Percentiles rank a stretch among this genome's conserved stretches.
Evolutionary conservation across 2,113 vertebrate genomes (phyloP).

Genomic region (Micromys minutus): DNA sequence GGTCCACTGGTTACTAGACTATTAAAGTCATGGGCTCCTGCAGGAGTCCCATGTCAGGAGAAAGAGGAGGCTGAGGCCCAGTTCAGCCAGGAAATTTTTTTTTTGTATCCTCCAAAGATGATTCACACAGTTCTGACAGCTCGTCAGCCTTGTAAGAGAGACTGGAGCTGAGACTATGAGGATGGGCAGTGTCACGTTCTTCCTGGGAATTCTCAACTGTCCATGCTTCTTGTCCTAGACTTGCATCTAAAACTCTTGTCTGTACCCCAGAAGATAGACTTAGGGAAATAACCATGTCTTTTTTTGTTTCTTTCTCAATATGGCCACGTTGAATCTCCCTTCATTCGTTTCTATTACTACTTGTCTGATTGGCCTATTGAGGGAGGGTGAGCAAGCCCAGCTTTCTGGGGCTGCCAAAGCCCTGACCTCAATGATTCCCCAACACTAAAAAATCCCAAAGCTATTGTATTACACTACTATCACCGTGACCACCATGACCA

Average conservation of each 20-base stretch:
- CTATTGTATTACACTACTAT: not conserved
- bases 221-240: too few species aligned
- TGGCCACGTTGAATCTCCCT: not conserved
- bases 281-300: not conserved
- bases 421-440: not conserved
- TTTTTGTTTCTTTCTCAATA: not conserved
- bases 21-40: not conserved
- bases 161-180: not conserved
- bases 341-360: not conserved
- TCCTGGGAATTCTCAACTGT: not conserved
- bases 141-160: not conserved
- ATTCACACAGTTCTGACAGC: not conserved
- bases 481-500: not conserved
- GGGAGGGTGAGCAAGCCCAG: not conserved
- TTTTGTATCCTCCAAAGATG: not conserved
- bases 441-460: not conserved
- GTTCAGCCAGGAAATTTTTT: too few species aligned
- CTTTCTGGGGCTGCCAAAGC: not conserved
- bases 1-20: too few species aligned
- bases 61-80: not conserved
- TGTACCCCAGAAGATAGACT: not conserved
- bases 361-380: not conserved
- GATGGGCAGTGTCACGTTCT: not conserved
- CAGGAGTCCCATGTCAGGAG: not conserved
- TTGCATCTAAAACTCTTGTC: not conserved